Conservation (phyloP, 2,797 vertebrate genomes). For the Leptodactylus fallax region DNA sequence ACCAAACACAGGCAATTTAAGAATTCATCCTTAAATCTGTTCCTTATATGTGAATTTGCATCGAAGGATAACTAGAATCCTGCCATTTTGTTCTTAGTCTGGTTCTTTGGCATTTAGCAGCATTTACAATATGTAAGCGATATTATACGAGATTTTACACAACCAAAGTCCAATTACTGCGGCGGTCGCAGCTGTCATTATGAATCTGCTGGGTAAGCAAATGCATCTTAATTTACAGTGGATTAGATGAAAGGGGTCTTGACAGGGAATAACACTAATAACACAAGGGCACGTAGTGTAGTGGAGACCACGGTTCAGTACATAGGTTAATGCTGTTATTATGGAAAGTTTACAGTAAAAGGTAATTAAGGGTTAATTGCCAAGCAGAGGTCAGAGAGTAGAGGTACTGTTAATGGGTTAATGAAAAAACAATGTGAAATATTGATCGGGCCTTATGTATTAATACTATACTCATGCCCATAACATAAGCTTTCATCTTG, state of each 20-base stretch:
- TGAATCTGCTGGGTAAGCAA: neutral
- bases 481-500: too few relatives aligned
- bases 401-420: neutral
- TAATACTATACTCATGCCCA: too few relatives aligned
- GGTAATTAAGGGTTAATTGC: conserved; percentile 29
- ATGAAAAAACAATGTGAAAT: neutral
- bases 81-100: too few relatives aligned
- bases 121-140: neutral
- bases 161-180: conserved; percentile 2
- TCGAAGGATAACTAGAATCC: too few relatives aligned
- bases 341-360: conserved; percentile 13
- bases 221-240: conserved; percentile 22
- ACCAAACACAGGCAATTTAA: too few relatives aligned
- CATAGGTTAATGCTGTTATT: conserved; percentile 33
- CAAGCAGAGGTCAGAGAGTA: neutral
- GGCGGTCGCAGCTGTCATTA: neutral
- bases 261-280: neutral
- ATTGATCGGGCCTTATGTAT: neutral
- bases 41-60: too few relatives aligned
- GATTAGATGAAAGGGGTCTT: neutral
- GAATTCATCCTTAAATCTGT: too few relatives aligned
- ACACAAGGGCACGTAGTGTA: neutral
- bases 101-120: too few relatives aligned
- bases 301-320: neutral
- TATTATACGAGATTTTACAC: neutral